Evolutionary conservation across 2,888 invertebrate species (phyloP), one percentile per base, ranked within the genome.

Genomic region (Sepiola atlantica): DNA sequence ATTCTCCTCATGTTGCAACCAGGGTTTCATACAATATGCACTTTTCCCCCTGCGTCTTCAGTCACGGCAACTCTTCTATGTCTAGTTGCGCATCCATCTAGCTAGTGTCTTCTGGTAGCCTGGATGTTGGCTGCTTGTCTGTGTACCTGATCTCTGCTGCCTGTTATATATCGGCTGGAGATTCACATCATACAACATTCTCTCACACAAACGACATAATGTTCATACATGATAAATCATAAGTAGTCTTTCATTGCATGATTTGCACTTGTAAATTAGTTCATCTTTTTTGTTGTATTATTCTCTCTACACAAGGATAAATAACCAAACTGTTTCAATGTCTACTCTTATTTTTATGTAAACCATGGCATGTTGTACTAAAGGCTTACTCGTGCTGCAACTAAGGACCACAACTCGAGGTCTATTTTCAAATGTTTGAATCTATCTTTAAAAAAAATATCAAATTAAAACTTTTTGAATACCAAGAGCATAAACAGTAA

Each of bases 241-340:
- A 55, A 92, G 45, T 92, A 92, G 92, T 92, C 54, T 92, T 54
- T n/a, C 55, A 92, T 92, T 92, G 92, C 55, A 92, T 92, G 92
- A 92, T 28, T 92, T 55, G 55, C 92, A 92, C 92, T 77, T 77
- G 77, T 77, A 77, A 45, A 77, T 77, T 77, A 77, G 77, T n/a
- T 77, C 77, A 77, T 77, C 2, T 45, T n/a, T n/a, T 77, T 77
- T 77, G 32, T 77, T 77, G 77, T 77, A 77, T 77, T 45, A 45
- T 45, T 45, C 45, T 4, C 32, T 21, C n/a, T 77, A 77, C 77
- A 77, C 77, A n/a, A 16, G 77, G 77, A 32, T n/a, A 57, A 77
- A 61, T 28, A 61, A 77, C 77, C 77, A 77, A 77, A n/a, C 77
- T 77, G 77, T 77, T n/a, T n/a, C n/a, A 77, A 21, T 16, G n/a